phyloP scores from a whole-genome alignment of 2,113 vertebrate species.

The Cololabis saira region DNA sequence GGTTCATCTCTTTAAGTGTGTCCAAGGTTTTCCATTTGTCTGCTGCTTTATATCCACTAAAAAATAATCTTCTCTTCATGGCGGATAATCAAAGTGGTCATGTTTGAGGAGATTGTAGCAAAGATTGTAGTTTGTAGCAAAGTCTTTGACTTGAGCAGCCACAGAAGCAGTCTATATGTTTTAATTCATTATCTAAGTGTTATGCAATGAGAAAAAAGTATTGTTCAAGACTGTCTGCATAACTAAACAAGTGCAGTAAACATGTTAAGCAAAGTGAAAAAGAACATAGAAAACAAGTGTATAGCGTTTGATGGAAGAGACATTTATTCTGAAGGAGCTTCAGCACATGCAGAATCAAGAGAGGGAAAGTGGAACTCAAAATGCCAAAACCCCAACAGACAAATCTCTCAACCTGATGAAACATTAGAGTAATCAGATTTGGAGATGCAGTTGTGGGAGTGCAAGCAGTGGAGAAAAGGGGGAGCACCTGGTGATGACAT shows the following conservation, averaged over 20 bases:
- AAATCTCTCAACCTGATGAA: slow-evolving; percentile 73
- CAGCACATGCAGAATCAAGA: slow-evolving; percentile 34
- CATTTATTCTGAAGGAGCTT: slow-evolving; percentile 54
- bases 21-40: slow-evolving; percentile 62
- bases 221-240: not conserved
- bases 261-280: not conserved
- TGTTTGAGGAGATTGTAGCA: slow-evolving; percentile 33
- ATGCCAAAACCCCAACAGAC: slow-evolving; percentile 65
- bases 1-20: slow-evolving; percentile 39
- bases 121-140: slow-evolving; percentile 3
- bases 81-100: slow-evolving; percentile 42
- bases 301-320: slow-evolving; percentile 10
- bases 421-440: slow-evolving; percentile 73
- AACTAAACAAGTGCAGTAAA: not conserved
- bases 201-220: no score
- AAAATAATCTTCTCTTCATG: slow-evolving; percentile 28
- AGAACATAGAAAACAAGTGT: not conserved
- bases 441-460: slow-evolving; percentile 52
- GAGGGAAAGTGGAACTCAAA: slow-evolving; percentile 65
- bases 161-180: no score
- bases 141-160: no score
- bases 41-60: slow-evolving; percentile 44
- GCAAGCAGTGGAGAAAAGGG: slow-evolving; percentile 29
- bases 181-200: no score
- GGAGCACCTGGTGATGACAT: slow-evolving; percentile 55